Base-by-base conservation (phyloP, 2,113 vertebrate species). In the Clupea harengus region DNA sequence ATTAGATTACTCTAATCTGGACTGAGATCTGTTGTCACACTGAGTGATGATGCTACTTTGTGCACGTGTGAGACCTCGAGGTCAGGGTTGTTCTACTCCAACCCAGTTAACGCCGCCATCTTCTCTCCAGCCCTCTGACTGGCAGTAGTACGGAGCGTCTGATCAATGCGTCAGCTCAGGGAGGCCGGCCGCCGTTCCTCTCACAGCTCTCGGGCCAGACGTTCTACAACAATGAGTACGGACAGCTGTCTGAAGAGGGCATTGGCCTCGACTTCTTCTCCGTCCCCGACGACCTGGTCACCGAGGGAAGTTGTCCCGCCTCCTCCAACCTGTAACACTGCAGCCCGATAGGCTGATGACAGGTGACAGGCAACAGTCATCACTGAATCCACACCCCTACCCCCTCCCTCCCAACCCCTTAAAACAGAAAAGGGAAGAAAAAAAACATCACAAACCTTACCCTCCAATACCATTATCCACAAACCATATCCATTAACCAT, bases 141-240 rank as follows among this genome's bases (percentile, higher is more conserved):
- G 92, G 92, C 90, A 94, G 91, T 93, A 96, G 94, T 46, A 89
- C 89, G 0, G 97, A 96, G 80, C 90, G 90, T 60, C 90, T 93
- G 32, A 90, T 90, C 0, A 93, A 90, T 2, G 93, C 93, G 80
- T 90, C 90, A 0, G 94, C 95, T 44, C 91, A 91, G 64, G 93
- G 91, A 87, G 91, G 92, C 54, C 92, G 94, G 86, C 93, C 92
- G 0, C 92, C 45, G 0, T 96, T 96, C 25, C 95, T 91, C 84
- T 96, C 94, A 49, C 93, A 96, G 54, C 93, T 93, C 1, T 95
- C 96, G 44, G 97, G 97, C 86, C 98, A 98, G 94, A 97, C 96
- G 94, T 97, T 98, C 94, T 98, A 98, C 94, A 98, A 98, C 95
- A 99, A 97, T 88, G 97, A 99, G 93, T 99, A 98, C 0, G 97